These are phyloP conservation scores for Alitta virens DNA, from an alignment of 2,888 invertebrate genomes.

Conservation along the genomic window DNA sequence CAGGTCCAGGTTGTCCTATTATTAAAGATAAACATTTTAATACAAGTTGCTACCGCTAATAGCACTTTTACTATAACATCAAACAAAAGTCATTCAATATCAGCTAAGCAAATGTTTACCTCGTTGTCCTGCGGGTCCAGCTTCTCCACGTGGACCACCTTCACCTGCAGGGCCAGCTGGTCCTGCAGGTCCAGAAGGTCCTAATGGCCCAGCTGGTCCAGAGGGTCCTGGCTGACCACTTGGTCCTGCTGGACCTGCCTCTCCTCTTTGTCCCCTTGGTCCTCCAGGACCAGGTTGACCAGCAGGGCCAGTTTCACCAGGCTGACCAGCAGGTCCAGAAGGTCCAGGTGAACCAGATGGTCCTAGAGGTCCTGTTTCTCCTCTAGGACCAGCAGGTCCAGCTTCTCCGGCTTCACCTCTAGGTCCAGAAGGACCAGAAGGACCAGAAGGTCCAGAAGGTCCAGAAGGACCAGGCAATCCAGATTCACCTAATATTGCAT, in stretches of 20 bases:
- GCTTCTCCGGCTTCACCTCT: slow-evolving; percentile 30
- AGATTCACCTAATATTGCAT: slow-evolving; percentile 2
- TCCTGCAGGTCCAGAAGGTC: slow-evolving; percentile 13
- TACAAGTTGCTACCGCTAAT: no score
- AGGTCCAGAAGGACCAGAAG: slow-evolving; percentile 26
- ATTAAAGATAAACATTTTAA: no score
- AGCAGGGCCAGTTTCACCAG: neutral
- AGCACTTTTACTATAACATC: no score
- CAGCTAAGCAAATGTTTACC: no score
- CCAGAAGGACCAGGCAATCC: slow-evolving; percentile 16
- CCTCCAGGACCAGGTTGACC: slow-evolving; percentile 10
- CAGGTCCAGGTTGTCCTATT: neutral
- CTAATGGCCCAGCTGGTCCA: slow-evolving; percentile 15
- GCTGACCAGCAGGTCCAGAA: neutral
- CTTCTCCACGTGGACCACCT: slow-evolving; percentile 19
- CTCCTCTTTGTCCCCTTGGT: slow-evolving; percentile 3
- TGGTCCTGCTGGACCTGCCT: slow-evolving; percentile 7
- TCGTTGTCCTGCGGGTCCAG: neutral
- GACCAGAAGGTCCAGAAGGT: slow-evolving; percentile 19
- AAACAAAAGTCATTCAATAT: no score
- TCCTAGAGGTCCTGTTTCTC: slow-evolving; percentile 63
- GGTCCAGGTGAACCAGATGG: slow-evolving; percentile 27
- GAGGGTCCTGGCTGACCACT: slow-evolving; percentile 6
- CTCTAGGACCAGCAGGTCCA: slow-evolving; percentile 25
- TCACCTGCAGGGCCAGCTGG: slow-evolving; percentile 9